Evolutionary conservation across 2,888 invertebrate species (phyloP).

Genomic region (Parnassius orleans): DNA sequence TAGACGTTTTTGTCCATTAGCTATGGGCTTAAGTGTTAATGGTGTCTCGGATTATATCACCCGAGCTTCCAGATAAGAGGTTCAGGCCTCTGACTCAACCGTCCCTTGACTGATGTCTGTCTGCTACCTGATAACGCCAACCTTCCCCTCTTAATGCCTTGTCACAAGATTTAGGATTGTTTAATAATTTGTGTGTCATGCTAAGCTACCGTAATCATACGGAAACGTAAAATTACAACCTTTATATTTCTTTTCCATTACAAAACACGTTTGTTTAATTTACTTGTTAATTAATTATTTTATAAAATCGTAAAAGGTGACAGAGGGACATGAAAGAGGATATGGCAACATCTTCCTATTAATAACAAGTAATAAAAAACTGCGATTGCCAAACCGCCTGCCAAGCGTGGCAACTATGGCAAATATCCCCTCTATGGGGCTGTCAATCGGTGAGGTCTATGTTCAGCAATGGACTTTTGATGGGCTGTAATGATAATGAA

Average conservation of each 20-base stretch:
- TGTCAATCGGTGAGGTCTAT: no score
- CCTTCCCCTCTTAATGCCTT: constrained; percentile 40
- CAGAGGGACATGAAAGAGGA: no score
- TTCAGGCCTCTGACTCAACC: constrained; percentile 59
- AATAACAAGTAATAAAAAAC: no score
- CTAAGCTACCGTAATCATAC: constrained; percentile 19
- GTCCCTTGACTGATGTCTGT: constrained; percentile 61
- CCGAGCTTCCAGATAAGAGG: constrained; percentile 52
- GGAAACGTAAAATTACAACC: constrained; percentile 15
- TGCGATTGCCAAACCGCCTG: no score
- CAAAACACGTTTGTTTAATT: constrained; percentile 21
- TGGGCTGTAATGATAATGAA: no score
- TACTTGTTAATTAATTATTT: constrained; percentile 24
- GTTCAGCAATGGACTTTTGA: no score
- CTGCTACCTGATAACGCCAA: constrained; percentile 60
- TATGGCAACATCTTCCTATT: no score
- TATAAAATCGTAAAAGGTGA: not conserved
- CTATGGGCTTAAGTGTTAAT: constrained; percentile 71
- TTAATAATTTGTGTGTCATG: constrained; percentile 14
- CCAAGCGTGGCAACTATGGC: no score
- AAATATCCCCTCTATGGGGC: no score
- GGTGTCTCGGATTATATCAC: constrained; percentile 71
- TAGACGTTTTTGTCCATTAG: constrained; percentile 78
- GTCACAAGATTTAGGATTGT: constrained; percentile 38
- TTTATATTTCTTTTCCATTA: constrained; percentile 13